phyloP scores from a whole-genome alignment of 2,113 vertebrate species.

The Rafetus swinhoei region DNA sequence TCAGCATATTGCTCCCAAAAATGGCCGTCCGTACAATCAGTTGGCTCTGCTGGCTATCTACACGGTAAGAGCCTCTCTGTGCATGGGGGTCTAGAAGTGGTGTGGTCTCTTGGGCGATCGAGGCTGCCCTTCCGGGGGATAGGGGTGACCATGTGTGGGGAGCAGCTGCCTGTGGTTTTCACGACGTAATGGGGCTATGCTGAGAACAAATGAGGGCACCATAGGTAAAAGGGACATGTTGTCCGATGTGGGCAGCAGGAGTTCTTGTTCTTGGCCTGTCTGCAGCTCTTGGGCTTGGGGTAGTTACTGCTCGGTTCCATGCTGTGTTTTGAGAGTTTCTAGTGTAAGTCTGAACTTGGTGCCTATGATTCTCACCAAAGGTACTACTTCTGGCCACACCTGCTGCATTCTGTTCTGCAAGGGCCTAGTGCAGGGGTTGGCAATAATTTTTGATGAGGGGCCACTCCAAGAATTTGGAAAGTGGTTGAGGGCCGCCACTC shows the following conservation, averaged over 20 bases:
- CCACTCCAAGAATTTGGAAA: too few species aligned
- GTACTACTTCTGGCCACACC: background rate
- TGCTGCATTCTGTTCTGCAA: background rate
- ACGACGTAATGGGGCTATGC: background rate
- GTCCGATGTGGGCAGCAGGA: background rate
- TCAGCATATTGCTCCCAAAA: constrained; percentile 98
- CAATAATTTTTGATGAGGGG: too few species aligned
- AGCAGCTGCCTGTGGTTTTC: constrained; percentile 9
- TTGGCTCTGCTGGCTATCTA: constrained; percentile 96
- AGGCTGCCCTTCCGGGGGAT: constrained; percentile 16
- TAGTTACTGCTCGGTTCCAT: background rate
- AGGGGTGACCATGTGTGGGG: background rate
- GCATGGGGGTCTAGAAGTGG: background rate
- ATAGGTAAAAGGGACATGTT: background rate
- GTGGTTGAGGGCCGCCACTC: too few species aligned
- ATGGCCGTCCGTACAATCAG: constrained; percentile 97
- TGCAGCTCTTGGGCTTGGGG: background rate
- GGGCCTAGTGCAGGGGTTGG: background rate
- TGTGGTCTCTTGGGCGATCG: background rate
- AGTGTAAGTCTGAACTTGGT: background rate
- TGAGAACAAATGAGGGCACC: background rate
- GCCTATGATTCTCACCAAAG: background rate
- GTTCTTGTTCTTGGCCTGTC: background rate
- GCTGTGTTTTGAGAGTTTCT: background rate
- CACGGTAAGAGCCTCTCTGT: constrained; percentile 85